Evolutionary conservation across 2,888 invertebrate genomes (phyloP).

Genomic region (Ryuthela nishihirai): DNA sequence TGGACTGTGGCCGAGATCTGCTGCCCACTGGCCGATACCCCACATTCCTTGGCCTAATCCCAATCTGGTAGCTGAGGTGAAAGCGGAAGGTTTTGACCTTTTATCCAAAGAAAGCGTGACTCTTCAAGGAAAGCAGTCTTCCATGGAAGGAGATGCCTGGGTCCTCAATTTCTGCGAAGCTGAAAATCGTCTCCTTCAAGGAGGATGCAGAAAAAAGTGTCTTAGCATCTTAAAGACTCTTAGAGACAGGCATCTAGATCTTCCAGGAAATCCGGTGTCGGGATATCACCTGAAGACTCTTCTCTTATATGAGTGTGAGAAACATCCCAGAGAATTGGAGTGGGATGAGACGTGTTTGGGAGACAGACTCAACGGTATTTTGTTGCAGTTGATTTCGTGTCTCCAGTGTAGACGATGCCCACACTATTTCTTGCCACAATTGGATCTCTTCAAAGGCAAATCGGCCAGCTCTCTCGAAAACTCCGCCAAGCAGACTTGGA

Average conservation of each 20-base stretch:
- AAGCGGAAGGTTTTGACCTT: conserved; percentile 91
- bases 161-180: conserved; percentile 85
- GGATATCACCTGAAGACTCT: conserved; percentile 79
- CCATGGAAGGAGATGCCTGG: conserved; percentile 95
- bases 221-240: conserved; percentile 85
- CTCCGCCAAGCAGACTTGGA: conserved; percentile 90
- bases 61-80: conserved; percentile 83
- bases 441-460: conserved; percentile 90
- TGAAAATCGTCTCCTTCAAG: conserved; percentile 80
- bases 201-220: conserved; percentile 80
- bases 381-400: conserved; percentile 92
- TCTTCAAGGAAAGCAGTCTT: conserved; percentile 63
- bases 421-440: conserved; percentile 88
- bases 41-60: conserved; percentile 92
- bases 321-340: conserved; percentile 87
- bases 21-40: conserved; percentile 88
- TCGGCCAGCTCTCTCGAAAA: conserved; percentile 83
- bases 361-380: conserved; percentile 87
- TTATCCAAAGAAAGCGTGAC: conserved; percentile 64
- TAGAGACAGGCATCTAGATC: conserved; percentile 81
- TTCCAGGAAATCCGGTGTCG: conserved; percentile 80
- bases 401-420: conserved; percentile 91
- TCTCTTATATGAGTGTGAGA: conserved; percentile 90
- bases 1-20: conserved; percentile 90
- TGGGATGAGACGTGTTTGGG: conserved; percentile 91